Percentiles rank a stretch among this genome's conserved stretches.
Evolutionary conservation across 35 echinoderm and acorn worm species (phyloP).

Genomic region (Strongylocentrotus purpuratus): DNA sequence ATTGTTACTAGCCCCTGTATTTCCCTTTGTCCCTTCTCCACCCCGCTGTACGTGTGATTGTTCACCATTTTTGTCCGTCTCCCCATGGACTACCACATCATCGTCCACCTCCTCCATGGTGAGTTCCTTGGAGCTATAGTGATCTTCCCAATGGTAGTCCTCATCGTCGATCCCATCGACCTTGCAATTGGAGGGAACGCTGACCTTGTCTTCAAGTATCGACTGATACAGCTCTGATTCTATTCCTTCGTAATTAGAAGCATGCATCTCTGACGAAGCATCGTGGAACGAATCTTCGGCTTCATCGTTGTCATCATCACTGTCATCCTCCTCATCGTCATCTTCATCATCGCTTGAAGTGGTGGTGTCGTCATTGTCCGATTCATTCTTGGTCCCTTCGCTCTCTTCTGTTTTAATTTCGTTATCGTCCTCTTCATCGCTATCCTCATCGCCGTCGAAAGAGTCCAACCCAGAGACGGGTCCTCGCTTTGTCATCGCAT

Average conservation of each 20-base stretch:
- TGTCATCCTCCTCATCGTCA: not conserved
- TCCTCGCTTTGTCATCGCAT: not conserved
- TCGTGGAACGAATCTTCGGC: not conserved
- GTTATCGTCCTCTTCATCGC: not conserved
- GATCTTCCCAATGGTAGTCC: constrained; percentile 33
- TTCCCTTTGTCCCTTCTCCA: not conserved
- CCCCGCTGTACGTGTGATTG: not conserved
- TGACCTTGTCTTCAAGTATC: not conserved
- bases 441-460: not conserved
- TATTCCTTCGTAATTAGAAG: not conserved
- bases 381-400: not conserved
- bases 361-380: not conserved
- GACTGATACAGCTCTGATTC: not conserved
- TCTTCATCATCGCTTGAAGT: not conserved
- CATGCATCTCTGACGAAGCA: not conserved
- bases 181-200: not conserved
- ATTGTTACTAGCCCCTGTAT: not conserved
- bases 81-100: not conserved
- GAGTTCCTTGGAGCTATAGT: constrained; percentile 9
- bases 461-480: not conserved
- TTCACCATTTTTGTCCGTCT: not conserved
- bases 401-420: not conserved
- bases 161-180: constrained; percentile 22
- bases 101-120: not conserved
- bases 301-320: not conserved